Evolutionary conservation across 1,140 invertebrate genomes (phyloP).

Genomic region (Drosophila pectinifera): DNA sequence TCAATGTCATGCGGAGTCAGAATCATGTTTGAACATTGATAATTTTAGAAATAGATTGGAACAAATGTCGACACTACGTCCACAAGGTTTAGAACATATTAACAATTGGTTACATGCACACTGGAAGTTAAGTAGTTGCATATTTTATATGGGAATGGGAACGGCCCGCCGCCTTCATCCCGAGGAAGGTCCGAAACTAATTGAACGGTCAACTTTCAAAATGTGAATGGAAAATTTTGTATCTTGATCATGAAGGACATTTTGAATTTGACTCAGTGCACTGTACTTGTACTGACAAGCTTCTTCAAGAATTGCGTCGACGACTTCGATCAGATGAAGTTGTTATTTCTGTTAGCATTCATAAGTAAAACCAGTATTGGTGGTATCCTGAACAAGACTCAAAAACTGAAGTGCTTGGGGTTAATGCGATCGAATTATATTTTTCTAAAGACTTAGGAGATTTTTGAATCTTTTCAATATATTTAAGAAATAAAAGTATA

Average conservation of each 20-base stretch:
- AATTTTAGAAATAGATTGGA: constrained; percentile 40
- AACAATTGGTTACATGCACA: constrained; percentile 49
- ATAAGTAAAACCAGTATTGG: constrained; percentile 47
- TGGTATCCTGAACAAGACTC: constrained; percentile 54
- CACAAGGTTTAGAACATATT: constrained; percentile 42
- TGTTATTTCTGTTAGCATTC: constrained; percentile 40
- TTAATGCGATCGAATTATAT: constrained; percentile 26
- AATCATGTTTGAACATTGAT: constrained; percentile 51
- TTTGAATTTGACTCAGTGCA: constrained; percentile 47
- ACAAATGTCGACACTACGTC: constrained; percentile 43
- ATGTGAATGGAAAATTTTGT: constrained; percentile 49
- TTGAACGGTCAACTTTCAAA: constrained; percentile 28
- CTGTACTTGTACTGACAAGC: constrained; percentile 21
- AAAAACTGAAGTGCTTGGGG: constrained; percentile 35
- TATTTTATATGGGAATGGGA: constrained; percentile 57
- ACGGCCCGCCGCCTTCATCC: constrained; percentile 32
- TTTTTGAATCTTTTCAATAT: constrained; percentile 37
- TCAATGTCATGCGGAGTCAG: constrained; percentile 50
- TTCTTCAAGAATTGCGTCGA: constrained; percentile 37
- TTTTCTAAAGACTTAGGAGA: constrained; percentile 15
- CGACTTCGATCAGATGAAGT: constrained; percentile 30
- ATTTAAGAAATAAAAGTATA: constrained; percentile 37
- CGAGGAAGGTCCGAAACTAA: constrained; percentile 17
- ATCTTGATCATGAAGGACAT: constrained; percentile 29
- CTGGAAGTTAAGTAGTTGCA: constrained; percentile 46